Evolutionary conservation across 2,113 vertebrate genomes (phyloP).

Genomic region (Scopus umbretta): DNA sequence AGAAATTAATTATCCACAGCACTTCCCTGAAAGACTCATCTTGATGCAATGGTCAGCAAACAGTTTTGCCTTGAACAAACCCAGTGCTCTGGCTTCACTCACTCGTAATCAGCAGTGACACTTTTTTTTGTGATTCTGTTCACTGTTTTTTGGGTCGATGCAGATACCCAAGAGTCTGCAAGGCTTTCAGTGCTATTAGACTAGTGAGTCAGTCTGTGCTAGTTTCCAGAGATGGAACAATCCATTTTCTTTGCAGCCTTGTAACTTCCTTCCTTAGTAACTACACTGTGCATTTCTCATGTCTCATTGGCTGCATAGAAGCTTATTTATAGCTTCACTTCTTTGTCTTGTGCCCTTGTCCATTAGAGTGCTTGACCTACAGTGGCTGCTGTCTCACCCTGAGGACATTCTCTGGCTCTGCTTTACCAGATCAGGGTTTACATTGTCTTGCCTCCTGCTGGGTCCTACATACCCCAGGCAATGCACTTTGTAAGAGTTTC

Average conservation of each 20-base stretch:
- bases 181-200: background rate
- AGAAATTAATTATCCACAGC: background rate
- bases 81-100: background rate
- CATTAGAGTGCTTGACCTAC: background rate
- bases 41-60: background rate
- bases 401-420: background rate
- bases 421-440: background rate
- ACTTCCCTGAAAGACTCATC: background rate
- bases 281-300: background rate
- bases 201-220: background rate
- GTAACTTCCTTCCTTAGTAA: constrained; percentile 36
- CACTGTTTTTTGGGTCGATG: background rate
- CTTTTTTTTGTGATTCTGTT: background rate
- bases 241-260: constrained; percentile 1
- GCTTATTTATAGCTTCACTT: constrained; percentile 30
- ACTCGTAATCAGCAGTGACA: background rate
- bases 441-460: background rate
- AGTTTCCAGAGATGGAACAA: background rate
- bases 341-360: background rate
- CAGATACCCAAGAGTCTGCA: background rate
- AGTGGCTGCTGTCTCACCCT: background rate
- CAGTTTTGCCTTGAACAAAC: background rate
- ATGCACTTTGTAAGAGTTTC: background rate
- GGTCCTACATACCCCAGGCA: background rate
- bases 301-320: background rate